Evolutionary conservation across 2,797 vertebrate species (phyloP), one percentile per base, ranked within the genome.

Genomic region (Acanthornis magna): DNA sequence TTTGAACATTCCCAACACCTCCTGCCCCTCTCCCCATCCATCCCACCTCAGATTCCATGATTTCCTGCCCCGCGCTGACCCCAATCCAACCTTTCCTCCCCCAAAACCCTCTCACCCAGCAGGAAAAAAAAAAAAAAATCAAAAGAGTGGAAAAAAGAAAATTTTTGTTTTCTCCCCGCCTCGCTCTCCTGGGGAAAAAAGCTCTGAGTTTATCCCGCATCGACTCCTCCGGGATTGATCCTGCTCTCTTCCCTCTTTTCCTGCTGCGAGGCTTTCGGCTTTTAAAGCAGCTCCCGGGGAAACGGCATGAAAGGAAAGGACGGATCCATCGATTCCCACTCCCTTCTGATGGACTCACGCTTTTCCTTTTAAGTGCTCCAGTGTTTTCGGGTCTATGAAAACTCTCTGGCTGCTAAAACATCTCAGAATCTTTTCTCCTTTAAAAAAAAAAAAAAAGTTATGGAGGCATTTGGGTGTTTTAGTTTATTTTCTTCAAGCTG

Each of bases 401-500:
- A 82, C 42, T 75, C 70, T 36, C 54, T 1, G 0, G 22, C 47
- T 75, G 53, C 62, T 91, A 66, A 43, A 84, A 55, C 16, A n/a
- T 7, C 61, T 65, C 1, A 4, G 45, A 76, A 43, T 4, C 15
- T 85, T 86, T 85, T 62, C 47, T 61, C 32, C 61, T 78, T 74
- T 11, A 38, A 38, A 43, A 18, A 18, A 16, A 34, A 68, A 40
- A 34, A 61, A 86, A 23, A 42, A 4, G 47, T 26, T 22, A 32
- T 0, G 3, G n/a, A 83, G 29, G 45, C 53, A 19, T 17, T 5
- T 3, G 10, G 2, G 3, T 9, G 3, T 2, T 23, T 1, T 4
- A 4, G 4, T 65, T 48, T 11, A 3, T 81, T 75, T 86, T 30
- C 47, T 84, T 11, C 22, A 47, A 62, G 50, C 32, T 47, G 21